phyloP scores from a whole-genome alignment of 2,888 invertebrate species.

The Drosophila affinis region DNA sequence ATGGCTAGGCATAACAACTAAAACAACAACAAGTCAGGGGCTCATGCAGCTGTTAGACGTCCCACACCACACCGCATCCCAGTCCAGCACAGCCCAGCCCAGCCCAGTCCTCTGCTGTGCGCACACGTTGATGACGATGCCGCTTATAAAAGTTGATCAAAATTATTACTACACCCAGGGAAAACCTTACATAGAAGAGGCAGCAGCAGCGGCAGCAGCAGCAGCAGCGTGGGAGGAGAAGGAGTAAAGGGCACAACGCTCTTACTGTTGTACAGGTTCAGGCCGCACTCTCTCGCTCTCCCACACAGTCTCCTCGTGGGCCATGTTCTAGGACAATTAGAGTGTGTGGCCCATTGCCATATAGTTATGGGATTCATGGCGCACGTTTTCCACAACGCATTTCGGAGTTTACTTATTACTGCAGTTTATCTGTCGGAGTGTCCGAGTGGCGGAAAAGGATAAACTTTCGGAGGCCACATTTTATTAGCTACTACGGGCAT shows the following conservation, averaged over 20 bases:
- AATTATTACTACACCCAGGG: constrained; percentile 68
- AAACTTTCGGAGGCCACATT: constrained; percentile 54
- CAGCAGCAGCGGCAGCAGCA: background rate
- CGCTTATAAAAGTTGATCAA: constrained; percentile 76
- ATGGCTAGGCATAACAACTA: constrained; percentile 62
- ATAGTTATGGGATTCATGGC: constrained; percentile 77
- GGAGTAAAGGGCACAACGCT: constrained; percentile 4
- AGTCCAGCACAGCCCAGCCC: too few species aligned
- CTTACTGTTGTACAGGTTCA: constrained; percentile 16
- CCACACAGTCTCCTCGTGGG: constrained; percentile 11
- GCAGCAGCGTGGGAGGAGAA: background rate
- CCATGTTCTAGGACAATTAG: constrained; percentile 63
- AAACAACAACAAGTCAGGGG: constrained; percentile 37
- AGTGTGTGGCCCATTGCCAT: constrained; percentile 74
- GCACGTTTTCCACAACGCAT: constrained; percentile 64
- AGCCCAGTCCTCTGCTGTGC: background rate
- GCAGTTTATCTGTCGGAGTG: constrained; percentile 56
- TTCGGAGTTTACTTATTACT: constrained; percentile 71
- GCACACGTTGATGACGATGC: constrained; percentile 42
- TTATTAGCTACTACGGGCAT: constrained; percentile 56
- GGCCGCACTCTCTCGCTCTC: background rate
- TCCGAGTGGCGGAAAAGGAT: background rate
- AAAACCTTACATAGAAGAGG: constrained; percentile 48
- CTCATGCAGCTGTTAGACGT: constrained; percentile 64
- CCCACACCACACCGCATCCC: background rate